phyloP scores from a whole-genome alignment of 1,140 invertebrate species.

The Papilio dardanus region DNA sequence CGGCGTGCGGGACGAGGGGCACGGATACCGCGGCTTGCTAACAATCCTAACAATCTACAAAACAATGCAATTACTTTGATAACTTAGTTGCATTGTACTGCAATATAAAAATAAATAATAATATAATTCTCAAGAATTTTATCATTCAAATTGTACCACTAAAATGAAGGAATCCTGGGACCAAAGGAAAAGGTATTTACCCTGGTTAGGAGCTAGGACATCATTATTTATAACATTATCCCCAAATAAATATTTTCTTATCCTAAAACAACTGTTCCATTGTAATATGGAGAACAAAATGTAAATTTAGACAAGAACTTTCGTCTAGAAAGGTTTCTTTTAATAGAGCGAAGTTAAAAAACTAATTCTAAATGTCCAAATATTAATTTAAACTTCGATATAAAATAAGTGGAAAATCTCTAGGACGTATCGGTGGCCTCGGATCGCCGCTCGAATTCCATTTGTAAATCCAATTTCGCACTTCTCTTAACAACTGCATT shows the following conservation, averaged over 20 bases:
- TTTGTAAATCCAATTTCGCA: slow-evolving; percentile 60
- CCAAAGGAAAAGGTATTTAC: not conserved
- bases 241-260: too few species aligned
- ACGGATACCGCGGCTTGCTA: not conserved
- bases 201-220: not conserved
- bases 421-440: slow-evolving; percentile 31
- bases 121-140: not conserved
- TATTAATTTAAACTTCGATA: not conserved
- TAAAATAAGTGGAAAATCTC: not conserved
- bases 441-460: slow-evolving; percentile 53
- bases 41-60: not conserved
- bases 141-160: not conserved
- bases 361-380: not conserved
- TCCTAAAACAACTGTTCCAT: too few species aligned
- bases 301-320: too few species aligned
- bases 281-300: too few species aligned
- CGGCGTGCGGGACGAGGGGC: not conserved
- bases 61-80: not conserved
- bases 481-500: slow-evolving; percentile 51
- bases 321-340: not conserved
- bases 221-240: not conserved
- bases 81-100: not conserved
- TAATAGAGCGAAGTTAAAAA: not conserved
- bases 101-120: not conserved
- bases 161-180: not conserved